Percentiles rank a stretch among this genome's conserved stretches.
Conservation (phyloP, 2,797 vertebrate species). For the Pseudocheirus occidentalis region DNA sequence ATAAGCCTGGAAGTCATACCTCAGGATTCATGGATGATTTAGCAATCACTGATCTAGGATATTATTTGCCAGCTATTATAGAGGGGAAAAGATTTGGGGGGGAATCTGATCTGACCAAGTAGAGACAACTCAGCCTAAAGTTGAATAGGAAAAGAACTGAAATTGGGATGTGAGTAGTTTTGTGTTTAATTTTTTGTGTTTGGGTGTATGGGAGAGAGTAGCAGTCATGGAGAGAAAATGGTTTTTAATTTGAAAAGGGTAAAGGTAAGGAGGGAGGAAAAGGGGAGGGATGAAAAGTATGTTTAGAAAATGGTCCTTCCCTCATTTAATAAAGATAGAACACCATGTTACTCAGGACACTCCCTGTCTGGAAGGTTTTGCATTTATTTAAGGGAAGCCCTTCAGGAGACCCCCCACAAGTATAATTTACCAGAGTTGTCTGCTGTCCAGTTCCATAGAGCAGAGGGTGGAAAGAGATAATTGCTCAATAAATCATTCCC, state of each 20-base stretch:
- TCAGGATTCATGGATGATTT: not conserved
- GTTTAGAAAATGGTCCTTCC: not conserved
- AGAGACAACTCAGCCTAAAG: not conserved
- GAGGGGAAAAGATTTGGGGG: not conserved
- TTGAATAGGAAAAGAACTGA: not conserved
- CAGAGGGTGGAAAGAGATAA: constrained; percentile 55
- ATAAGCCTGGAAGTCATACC: not conserved
- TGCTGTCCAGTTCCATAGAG: constrained; percentile 53
- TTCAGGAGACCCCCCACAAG: constrained; percentile 33
- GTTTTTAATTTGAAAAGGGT: not conserved
- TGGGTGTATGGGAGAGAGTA: not conserved
- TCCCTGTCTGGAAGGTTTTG: constrained; percentile 1
- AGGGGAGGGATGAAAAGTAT: not conserved
- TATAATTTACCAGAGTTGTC: constrained; percentile 55
- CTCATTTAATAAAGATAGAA: not conserved
- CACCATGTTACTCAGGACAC: not conserved
- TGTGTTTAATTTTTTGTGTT: not conserved
- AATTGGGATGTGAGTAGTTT: not conserved
- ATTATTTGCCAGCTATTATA: not conserved
- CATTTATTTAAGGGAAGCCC: constrained; percentile 42
- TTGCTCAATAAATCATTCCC: constrained; percentile 67
- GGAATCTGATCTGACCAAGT: not conserved
- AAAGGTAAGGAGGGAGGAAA: not conserved
- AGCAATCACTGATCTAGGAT: not conserved
- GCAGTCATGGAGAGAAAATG: not conserved